Evolutionary conservation across 2,113 vertebrate species (phyloP).

Genomic region (Psephotus haematonotus): DNA sequence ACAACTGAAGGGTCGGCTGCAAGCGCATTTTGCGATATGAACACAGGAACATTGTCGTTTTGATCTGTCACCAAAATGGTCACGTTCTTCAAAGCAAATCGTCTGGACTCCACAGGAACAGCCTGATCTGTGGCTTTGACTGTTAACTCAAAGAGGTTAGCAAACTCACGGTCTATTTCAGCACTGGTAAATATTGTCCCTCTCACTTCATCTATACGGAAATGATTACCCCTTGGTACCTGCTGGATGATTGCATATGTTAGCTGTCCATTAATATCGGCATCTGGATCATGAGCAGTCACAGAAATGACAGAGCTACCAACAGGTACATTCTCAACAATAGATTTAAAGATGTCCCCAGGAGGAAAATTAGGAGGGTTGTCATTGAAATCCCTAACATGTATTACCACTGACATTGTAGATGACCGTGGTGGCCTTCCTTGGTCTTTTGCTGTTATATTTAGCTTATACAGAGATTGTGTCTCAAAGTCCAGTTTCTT

Average conservation of each 20-base stretch:
- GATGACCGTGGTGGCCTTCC: constrained; percentile 89
- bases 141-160: constrained; percentile 92
- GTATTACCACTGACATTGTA: constrained; percentile 90
- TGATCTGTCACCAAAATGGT: constrained; percentile 93
- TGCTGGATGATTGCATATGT: constrained; percentile 91
- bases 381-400: constrained; percentile 95
- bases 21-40: constrained; percentile 90
- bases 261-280: constrained; percentile 92
- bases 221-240: constrained; percentile 90
- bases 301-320: constrained; percentile 89
- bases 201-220: constrained; percentile 83
- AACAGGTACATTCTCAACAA: constrained; percentile 91
- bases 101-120: constrained; percentile 87
- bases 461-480: constrained; percentile 90
- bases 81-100: constrained; percentile 92
- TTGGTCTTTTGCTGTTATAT: constrained; percentile 91
- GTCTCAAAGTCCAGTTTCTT: constrained; percentile 96
- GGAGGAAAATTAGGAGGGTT: constrained; percentile 92
- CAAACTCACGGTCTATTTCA: constrained; percentile 94
- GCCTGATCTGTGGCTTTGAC: constrained; percentile 94
- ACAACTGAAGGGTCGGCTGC: constrained; percentile 88
- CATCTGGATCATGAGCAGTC: constrained; percentile 90
- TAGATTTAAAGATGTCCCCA: constrained; percentile 94
- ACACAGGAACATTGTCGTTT: constrained; percentile 93
- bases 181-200: constrained; percentile 87